These are phyloP conservation scores for Asteroscopus sphinx DNA, from an alignment of 2,888 invertebrate genomes.

Conservation along the genomic window DNA sequence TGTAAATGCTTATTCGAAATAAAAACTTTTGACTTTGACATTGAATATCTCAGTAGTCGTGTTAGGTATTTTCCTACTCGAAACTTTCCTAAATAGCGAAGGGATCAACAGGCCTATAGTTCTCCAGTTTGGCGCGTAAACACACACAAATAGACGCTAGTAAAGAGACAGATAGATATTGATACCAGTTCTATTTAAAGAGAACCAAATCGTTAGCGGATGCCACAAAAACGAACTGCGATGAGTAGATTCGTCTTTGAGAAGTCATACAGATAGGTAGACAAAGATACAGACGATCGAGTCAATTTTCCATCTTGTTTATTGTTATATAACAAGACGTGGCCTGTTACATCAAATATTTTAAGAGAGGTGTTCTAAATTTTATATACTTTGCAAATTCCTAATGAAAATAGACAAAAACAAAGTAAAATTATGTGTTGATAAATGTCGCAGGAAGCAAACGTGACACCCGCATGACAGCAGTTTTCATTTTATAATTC, in stretches of 20 bases:
- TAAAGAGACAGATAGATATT: slow-evolving; percentile 45
- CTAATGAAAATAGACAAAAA: slow-evolving; percentile 22
- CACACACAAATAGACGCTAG: slow-evolving; percentile 40
- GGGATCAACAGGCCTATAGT: slow-evolving; percentile 8
- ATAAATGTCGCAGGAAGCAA: slow-evolving; percentile 73
- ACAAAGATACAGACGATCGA: slow-evolving; percentile 11
- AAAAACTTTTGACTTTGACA: too few relatives aligned
- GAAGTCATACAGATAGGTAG: slow-evolving; percentile 32
- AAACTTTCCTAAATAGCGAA: too few relatives aligned
- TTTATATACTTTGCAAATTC: slow-evolving; percentile 6
- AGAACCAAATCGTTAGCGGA: slow-evolving; percentile 45
- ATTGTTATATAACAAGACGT: slow-evolving; percentile 22
- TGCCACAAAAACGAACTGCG: slow-evolving; percentile 47
- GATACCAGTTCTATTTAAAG: slow-evolving; percentile 51
- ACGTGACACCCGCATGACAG: slow-evolving; percentile 69
- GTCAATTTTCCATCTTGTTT: slow-evolving; percentile 16
- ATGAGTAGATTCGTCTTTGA: slow-evolving; percentile 48
- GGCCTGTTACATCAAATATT: background rate
- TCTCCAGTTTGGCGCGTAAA: slow-evolving; percentile 43
- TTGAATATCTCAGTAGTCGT: too few relatives aligned
- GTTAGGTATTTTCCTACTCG: too few relatives aligned
- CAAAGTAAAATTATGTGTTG: slow-evolving; percentile 50
- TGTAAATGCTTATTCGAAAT: too few relatives aligned
- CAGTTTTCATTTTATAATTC: slow-evolving; percentile 71
- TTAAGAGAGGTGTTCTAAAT: slow-evolving; percentile 5